Percentiles rank a stretch among this genome's conserved stretches.
phyloP scores from a whole-genome alignment of 2,797 vertebrate species.

The Furcifer pardalis region DNA sequence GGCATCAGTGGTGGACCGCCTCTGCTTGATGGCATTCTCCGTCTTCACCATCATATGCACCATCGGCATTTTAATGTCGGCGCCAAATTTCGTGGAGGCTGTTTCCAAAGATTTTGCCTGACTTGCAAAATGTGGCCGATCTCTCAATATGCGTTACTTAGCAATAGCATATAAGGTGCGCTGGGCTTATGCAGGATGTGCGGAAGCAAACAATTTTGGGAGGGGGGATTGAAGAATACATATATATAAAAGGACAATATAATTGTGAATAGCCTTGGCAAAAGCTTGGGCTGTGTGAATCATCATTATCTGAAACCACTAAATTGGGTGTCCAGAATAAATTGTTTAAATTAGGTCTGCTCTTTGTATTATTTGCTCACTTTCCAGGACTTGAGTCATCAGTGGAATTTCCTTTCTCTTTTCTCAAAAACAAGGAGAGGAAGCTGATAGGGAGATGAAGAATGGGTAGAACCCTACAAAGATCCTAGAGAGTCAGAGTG shows the following conservation, averaged over 20 bases:
- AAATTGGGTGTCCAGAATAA: constrained; percentile 29
- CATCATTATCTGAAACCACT: not conserved
- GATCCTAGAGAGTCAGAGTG: too few species aligned
- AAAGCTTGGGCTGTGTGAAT: not conserved
- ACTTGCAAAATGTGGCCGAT: constrained; percentile 21
- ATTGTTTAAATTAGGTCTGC: constrained; percentile 25
- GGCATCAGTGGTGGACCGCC: constrained; percentile 92
- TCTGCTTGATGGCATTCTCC: constrained; percentile 94
- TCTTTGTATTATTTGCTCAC: too few species aligned
- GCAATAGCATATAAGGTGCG: constrained; percentile 45
- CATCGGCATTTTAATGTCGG: constrained; percentile 93
- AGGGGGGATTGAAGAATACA: not conserved
- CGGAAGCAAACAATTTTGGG: constrained; percentile 6
- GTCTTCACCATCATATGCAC: constrained; percentile 94
- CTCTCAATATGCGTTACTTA: constrained; percentile 61
- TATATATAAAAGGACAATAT: not conserved
- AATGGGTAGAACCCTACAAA: not conserved
- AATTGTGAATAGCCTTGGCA: not conserved
- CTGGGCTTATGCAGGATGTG: constrained; percentile 3
- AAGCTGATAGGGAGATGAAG: not conserved
- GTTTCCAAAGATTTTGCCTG: constrained; percentile 90
- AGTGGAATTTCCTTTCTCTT: not conserved
- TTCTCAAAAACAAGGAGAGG: not conserved
- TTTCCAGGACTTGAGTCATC: not conserved
- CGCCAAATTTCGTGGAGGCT: constrained; percentile 92